Evolutionary conservation across 1,140 invertebrate species (phyloP).

Genomic region (Drepana arcuata): DNA sequence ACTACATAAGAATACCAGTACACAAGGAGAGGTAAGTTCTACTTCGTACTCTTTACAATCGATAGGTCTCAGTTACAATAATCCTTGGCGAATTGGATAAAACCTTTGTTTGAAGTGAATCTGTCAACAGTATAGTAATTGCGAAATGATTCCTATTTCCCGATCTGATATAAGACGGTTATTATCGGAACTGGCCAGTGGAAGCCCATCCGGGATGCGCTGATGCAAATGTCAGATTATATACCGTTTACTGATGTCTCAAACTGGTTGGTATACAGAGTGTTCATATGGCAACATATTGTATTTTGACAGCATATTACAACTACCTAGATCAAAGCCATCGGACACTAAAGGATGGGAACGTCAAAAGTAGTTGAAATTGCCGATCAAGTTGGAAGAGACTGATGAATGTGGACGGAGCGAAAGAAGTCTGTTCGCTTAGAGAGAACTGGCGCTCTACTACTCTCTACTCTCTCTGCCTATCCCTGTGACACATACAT

Average conservation of each 20-base stretch:
- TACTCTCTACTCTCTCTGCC: too few species aligned
- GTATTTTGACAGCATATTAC: neutral
- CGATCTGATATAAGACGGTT: neutral
- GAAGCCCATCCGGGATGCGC: conserved; percentile 12
- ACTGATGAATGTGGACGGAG: too few species aligned
- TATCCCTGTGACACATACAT: too few species aligned
- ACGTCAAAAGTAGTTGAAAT: neutral
- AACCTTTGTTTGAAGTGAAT: neutral
- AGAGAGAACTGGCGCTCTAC: too few species aligned
- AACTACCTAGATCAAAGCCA: neutral
- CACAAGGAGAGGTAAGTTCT: neutral
- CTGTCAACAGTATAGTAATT: neutral
- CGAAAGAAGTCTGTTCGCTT: too few species aligned
- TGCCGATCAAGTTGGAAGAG: too few species aligned
- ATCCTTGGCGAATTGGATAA: neutral
- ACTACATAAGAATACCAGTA: neutral
- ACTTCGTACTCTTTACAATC: neutral
- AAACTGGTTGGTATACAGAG: neutral
- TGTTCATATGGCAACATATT: neutral
- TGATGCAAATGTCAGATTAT: conserved; percentile 40
- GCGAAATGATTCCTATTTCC: neutral
- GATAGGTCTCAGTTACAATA: neutral
- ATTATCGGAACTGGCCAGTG: neutral
- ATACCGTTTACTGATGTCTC: neutral
- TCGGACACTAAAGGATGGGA: neutral